These are phyloP conservation scores for Poeciliopsis infans DNA, from an alignment of 2,797 vertebrate species.

Conservation along the genomic window DNA sequence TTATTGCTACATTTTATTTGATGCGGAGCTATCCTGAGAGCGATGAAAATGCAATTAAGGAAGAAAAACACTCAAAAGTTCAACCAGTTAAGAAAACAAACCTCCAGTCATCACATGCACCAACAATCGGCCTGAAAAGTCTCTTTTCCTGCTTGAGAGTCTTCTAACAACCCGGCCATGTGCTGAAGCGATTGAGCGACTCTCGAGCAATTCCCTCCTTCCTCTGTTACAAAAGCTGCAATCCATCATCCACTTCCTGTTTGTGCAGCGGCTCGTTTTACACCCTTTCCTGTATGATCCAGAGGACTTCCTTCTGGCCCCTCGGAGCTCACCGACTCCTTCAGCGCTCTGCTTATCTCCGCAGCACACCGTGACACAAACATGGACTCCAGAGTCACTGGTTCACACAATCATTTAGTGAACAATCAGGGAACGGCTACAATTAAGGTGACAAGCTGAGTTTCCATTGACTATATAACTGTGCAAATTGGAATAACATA, in stretches of 20 bases:
- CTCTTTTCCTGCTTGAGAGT: conserved; percentile 42
- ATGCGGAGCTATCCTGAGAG: background rate
- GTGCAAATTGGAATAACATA: too few species aligned
- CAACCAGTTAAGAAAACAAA: conserved; percentile 3
- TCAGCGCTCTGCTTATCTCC: conserved; percentile 68
- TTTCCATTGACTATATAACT: too few species aligned
- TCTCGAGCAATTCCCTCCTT: conserved; percentile 51
- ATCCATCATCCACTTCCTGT: conserved; percentile 77
- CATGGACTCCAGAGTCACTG: conserved; percentile 36
- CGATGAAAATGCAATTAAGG: background rate
- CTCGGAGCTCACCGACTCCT: conserved; percentile 47
- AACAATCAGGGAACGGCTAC: conserved; percentile 16
- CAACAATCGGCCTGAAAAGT: conserved; percentile 1
- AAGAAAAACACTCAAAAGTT: background rate
- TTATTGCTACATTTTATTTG: background rate
- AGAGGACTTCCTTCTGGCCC: conserved; percentile 60
- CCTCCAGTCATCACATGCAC: background rate
- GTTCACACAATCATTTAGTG: conserved; percentile 7
- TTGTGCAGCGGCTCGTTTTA: conserved; percentile 64
- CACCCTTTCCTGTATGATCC: conserved; percentile 68
- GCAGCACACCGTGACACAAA: conserved; percentile 55
- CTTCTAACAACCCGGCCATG: conserved; percentile 51
- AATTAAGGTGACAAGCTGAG: background rate
- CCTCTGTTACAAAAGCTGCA: conserved; percentile 52
- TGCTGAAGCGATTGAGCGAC: conserved; percentile 47